A percentile compares a stretch with the other conserved stretches of the same genome.
phyloP scores from a whole-genome alignment of 2,113 vertebrate species.

The Nanorana parkeri region DNA sequence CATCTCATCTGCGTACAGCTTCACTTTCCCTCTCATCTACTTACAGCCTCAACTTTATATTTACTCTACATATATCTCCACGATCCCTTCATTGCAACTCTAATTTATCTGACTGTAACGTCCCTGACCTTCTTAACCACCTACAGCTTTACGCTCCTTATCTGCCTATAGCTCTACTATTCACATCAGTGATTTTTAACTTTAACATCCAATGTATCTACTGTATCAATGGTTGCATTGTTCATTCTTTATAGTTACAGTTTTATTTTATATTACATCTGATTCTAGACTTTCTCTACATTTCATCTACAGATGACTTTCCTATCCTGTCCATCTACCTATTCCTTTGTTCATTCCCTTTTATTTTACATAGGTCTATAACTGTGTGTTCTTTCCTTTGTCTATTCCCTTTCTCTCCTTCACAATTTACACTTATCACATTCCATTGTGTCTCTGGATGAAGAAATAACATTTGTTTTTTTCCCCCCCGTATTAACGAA shows the following conservation, averaged over 20 bases:
- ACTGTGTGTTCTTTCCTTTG: not conserved
- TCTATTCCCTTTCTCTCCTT: not conserved
- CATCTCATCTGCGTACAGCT: not conserved
- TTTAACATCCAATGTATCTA: not conserved
- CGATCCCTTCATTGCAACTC: not conserved
- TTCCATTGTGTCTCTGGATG: constrained; percentile 38
- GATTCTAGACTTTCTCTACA: no score
- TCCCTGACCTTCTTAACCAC: no score
- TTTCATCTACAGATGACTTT: not conserved
- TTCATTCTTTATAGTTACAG: no score
- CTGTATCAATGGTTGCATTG: not conserved
- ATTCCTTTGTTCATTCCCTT: not conserved
- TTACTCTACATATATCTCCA: not conserved
- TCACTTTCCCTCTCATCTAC: not conserved
- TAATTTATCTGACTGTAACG: no score
- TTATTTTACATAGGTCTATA: not conserved
- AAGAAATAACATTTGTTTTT: constrained; percentile 32
- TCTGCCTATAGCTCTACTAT: not conserved
- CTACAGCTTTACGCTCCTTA: no score
- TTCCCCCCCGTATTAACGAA: constrained; percentile 19
- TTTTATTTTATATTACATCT: not conserved
- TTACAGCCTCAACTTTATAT: not conserved
- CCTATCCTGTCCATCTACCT: not conserved
- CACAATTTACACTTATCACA: constrained; percentile 19
- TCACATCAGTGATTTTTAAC: not conserved